A percentile compares a stretch with the other conserved stretches of the same genome.
Conservation (phyloP, 2,888 invertebrate species). For the Drosophila rellima region DNA sequence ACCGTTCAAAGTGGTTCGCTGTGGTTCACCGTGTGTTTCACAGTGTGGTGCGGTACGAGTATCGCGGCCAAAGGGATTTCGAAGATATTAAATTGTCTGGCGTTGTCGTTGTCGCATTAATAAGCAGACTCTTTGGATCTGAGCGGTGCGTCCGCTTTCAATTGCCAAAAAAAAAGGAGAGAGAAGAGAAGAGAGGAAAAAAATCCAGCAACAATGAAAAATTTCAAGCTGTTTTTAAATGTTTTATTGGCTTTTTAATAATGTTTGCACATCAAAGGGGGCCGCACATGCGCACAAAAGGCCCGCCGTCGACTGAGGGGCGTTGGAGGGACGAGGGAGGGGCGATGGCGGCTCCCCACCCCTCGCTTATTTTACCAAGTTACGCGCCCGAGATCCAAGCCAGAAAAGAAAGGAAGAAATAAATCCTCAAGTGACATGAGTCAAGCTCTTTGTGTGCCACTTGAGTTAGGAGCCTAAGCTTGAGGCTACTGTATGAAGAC, state of each 20-base stretch:
- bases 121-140: constrained; percentile 61
- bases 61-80: constrained; percentile 60
- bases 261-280: constrained; percentile 78
- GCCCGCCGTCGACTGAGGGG: constrained; percentile 22
- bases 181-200: background rate
- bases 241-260: constrained; percentile 81
- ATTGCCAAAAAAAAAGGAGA: constrained; percentile 68
- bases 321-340: background rate
- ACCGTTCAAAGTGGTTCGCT: constrained; percentile 51
- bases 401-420: constrained; percentile 73
- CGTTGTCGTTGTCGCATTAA: constrained; percentile 75
- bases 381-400: constrained; percentile 66
- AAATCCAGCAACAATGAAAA: constrained; percentile 75
- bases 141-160: constrained; percentile 46
- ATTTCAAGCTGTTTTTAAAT: constrained; percentile 83
- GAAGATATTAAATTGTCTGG: constrained; percentile 80
- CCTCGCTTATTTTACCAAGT: constrained; percentile 64
- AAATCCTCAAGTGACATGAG: constrained; percentile 80
- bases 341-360: constrained; percentile 2
- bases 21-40: background rate
- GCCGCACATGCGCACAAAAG: constrained; percentile 66
- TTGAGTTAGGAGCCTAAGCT: constrained; percentile 37
- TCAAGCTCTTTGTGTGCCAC: constrained; percentile 71
- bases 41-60: constrained; percentile 4
- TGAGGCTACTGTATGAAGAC: constrained; percentile 25